A percentile compares a stretch with the other conserved stretches of the same genome.
Conservation (phyloP, 2,888 invertebrate genomes). For the Meloe dianella region DNA sequence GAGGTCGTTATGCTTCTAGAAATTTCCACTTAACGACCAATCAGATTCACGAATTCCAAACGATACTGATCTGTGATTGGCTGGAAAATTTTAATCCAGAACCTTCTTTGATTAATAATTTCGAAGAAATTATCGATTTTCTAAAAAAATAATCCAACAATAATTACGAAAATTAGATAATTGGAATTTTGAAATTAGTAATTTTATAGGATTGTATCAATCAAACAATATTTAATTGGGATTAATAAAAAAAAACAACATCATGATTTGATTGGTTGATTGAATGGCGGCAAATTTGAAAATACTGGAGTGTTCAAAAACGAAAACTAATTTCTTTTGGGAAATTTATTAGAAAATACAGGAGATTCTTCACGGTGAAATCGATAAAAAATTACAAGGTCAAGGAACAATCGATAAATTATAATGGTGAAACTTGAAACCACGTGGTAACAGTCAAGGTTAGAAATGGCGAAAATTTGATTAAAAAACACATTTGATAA, state of each 20-base stretch:
- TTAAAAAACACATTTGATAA: neutral
- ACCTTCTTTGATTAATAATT: conserved; percentile 7
- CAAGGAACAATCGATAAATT: neutral
- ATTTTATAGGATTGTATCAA: neutral
- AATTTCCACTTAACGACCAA: conserved; percentile 51
- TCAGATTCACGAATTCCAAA: conserved; percentile 33
- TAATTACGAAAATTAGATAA: neutral
- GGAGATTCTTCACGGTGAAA: neutral
- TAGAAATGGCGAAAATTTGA: neutral
- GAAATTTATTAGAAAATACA: neutral
- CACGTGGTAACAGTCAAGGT: conserved; percentile 3
- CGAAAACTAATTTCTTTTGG: neutral
- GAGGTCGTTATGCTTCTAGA: conserved; percentile 53
- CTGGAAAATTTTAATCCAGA: conserved; percentile 21
- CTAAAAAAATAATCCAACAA: neutral
- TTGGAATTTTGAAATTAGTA: neutral
- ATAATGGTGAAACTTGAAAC: neutral
- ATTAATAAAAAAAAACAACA: too few relatives aligned
- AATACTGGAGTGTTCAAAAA: neutral
- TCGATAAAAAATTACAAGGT: neutral
- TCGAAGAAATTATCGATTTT: conserved; percentile 1
- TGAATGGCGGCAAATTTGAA: conserved; percentile 7
- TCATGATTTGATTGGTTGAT: neutral
- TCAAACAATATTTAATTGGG: neutral
- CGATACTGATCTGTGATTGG: conserved; percentile 36